phyloP scores from a whole-genome alignment of 2,888 invertebrate genomes.

The Barypeithes pellucidus region DNA sequence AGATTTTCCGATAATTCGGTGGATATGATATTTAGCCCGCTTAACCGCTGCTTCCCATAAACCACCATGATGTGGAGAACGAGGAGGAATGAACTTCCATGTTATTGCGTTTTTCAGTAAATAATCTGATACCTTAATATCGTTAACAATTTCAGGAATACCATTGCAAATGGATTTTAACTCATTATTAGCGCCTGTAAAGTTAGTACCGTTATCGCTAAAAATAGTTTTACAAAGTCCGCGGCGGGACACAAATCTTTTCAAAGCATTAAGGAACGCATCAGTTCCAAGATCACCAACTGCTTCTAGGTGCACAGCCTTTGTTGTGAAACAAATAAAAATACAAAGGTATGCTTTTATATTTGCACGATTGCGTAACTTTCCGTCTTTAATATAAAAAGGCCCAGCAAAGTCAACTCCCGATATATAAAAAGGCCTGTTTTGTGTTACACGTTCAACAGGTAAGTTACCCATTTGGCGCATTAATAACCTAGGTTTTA shows the following conservation, averaged over 20 bases:
- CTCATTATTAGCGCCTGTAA: constrained; percentile 29
- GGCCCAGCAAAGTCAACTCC: constrained; percentile 54
- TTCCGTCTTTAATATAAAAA: constrained; percentile 52
- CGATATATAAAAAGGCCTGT: constrained; percentile 49
- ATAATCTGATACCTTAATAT: constrained; percentile 21
- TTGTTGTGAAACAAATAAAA: constrained; percentile 52
- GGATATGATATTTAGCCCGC: constrained; percentile 59
- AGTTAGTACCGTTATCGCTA: constrained; percentile 45
- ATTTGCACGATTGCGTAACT: constrained; percentile 48
- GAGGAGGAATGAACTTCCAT: constrained; percentile 59
- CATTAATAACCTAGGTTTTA: constrained; percentile 31
- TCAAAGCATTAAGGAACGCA: constrained; percentile 44
- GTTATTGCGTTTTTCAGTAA: constrained; percentile 30
- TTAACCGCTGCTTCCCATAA: constrained; percentile 61
- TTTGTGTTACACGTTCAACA: constrained; percentile 41
- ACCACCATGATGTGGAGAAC: constrained; percentile 60
- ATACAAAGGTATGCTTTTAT: constrained; percentile 53
- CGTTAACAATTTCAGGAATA: constrained; percentile 29
- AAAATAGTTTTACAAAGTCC: constrained; percentile 46
- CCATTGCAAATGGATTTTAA: constrained; percentile 32
- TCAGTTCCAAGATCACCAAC: constrained; percentile 39
- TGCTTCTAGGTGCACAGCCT: constrained; percentile 51
- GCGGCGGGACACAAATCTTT: constrained; percentile 45
- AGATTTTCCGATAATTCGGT: constrained; percentile 54
- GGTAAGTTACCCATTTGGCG: constrained; percentile 50